Evolutionary conservation across 2,888 invertebrate genomes (phyloP).

Genomic region (Cerceris ruficornis): DNA sequence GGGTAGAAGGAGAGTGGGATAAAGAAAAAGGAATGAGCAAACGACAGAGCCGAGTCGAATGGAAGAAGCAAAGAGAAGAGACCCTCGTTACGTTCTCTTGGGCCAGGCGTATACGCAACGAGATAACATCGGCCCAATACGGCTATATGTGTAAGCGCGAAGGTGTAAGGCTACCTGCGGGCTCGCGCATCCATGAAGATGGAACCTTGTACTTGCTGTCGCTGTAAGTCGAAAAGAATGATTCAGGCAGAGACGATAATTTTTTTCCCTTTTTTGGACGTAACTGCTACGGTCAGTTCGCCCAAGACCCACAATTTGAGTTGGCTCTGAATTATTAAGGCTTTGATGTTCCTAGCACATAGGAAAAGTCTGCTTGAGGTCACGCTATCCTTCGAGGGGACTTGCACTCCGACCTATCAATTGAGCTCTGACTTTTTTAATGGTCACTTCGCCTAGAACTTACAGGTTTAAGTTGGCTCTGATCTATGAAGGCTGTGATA

Average conservation of each 20-base stretch:
- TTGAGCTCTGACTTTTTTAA: no score
- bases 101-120: slow-evolving; percentile 50
- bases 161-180: slow-evolving; percentile 29
- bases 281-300: no score
- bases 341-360: no score
- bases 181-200: slow-evolving; percentile 28
- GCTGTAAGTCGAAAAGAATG: slow-evolving; percentile 50
- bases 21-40: not conserved
- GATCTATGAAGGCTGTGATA: no score
- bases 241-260: slow-evolving; percentile 33
- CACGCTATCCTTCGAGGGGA: no score
- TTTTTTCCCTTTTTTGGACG: not conserved
- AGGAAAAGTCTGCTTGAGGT: no score
- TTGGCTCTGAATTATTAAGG: no score
- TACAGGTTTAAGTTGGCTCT: no score
- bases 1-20: not conserved
- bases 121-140: slow-evolving; percentile 66
- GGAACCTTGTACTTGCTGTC: slow-evolving; percentile 22
- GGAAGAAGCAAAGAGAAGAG: slow-evolving; percentile 14
- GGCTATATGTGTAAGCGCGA: slow-evolving; percentile 41
- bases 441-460: no score
- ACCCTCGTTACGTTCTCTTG: slow-evolving; percentile 60
- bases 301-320: no score
- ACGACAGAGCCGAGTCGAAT: not conserved
- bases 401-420: no score